A percentile compares a stretch with the other conserved stretches of the same genome.
Conservation (phyloP, 2,797 vertebrate species). For the Enteromius trimaculatus region DNA sequence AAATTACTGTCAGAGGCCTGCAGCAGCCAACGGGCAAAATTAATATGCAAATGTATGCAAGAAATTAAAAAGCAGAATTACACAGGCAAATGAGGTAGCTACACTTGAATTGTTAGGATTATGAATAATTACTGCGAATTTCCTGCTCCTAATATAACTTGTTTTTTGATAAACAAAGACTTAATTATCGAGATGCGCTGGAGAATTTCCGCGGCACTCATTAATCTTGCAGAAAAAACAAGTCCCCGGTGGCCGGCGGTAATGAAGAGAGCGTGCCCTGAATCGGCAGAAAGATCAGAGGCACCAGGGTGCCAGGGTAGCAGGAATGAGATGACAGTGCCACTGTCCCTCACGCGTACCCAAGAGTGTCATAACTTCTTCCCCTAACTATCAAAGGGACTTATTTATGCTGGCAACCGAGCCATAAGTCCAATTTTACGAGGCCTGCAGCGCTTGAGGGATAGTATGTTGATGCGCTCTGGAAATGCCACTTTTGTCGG, state of each 20-base stretch:
- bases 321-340: conserved; percentile 90
- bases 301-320: conserved; percentile 91
- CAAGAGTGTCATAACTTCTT: conserved; percentile 98
- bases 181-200: conserved; percentile 99
- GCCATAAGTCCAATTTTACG: conserved; percentile 98
- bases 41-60: conserved; percentile 99
- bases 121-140: conserved; percentile 99
- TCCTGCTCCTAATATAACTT: conserved; percentile 99
- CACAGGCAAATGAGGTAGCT: conserved; percentile 99
- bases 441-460: conserved; percentile 87
- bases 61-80: conserved; percentile 99
- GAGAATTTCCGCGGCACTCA: conserved; percentile 99
- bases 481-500: conserved; percentile 90
- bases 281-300: conserved; percentile 96
- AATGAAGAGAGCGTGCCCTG: conserved; percentile 99
- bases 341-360: conserved; percentile 92
- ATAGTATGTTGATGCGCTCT: conserved; percentile 86
- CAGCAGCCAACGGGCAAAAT: conserved; percentile 99
- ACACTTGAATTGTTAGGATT: conserved; percentile 99
- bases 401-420: conserved; percentile 99
- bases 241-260: conserved; percentile 96
- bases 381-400: conserved; percentile 99
- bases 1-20: conserved; percentile 95
- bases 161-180: conserved; percentile 99
- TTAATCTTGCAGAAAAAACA: conserved; percentile 99